Evolutionary conservation across 1,140 invertebrate genomes (phyloP).

Genomic region (Acromyrmex echinatior): DNA sequence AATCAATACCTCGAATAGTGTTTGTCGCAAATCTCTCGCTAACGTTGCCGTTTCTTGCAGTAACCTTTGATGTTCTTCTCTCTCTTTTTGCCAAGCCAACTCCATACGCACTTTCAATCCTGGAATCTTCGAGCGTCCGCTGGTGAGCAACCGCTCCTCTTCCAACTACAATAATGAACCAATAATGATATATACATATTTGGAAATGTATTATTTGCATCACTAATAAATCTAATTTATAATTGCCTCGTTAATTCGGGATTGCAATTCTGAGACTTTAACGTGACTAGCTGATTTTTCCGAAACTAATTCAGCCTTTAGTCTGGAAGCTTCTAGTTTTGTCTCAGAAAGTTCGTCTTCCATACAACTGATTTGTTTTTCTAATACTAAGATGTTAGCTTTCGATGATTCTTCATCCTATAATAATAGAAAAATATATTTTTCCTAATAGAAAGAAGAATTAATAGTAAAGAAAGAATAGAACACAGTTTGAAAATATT

Average conservation of each 20-base stretch:
- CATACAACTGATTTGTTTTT: slow-evolving; percentile 94
- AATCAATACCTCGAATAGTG: slow-evolving; percentile 91
- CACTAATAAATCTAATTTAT: background rate
- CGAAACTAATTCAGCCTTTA: slow-evolving; percentile 96
- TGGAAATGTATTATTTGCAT: slow-evolving; percentile 24
- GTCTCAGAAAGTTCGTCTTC: slow-evolving; percentile 96
- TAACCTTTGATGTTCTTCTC: slow-evolving; percentile 96
- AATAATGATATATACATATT: slow-evolving; percentile 7
- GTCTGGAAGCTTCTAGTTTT: slow-evolving; percentile 92
- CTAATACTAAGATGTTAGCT: slow-evolving; percentile 89
- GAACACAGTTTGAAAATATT: background rate
- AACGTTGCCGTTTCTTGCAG: slow-evolving; percentile 96
- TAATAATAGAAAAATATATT: slow-evolving; percentile 18
- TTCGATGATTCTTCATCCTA: slow-evolving; percentile 86
- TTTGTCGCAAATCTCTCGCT: slow-evolving; percentile 95
- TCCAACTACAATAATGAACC: slow-evolving; percentile 88
- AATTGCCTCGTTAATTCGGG: slow-evolving; percentile 95
- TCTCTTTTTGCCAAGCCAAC: slow-evolving; percentile 97
- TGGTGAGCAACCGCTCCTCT: slow-evolving; percentile 92
- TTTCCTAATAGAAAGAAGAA: background rate
- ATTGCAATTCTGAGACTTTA: slow-evolving; percentile 95
- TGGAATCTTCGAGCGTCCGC: slow-evolving; percentile 94
- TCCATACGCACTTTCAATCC: slow-evolving; percentile 96
- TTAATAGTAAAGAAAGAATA: background rate
- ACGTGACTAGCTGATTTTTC: slow-evolving; percentile 96